Evolutionary conservation across 2,797 vertebrate genomes (phyloP), one percentile per base, ranked within the genome.

Genomic region (Sebastolobus alascanus): DNA sequence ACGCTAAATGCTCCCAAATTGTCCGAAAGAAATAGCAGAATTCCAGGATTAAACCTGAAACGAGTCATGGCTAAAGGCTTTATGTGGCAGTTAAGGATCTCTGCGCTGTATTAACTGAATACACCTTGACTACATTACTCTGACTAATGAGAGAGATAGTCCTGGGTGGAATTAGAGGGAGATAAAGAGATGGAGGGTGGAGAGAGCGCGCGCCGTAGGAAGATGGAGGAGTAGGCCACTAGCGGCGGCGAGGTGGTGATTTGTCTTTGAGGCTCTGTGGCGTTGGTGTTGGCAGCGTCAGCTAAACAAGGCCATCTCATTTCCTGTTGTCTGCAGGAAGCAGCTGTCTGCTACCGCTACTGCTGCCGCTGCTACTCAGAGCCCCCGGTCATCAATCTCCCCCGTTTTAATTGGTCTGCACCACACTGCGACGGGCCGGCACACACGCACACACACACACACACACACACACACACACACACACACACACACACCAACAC

Each of bases 281-380:
- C 87, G 91, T 89, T 88, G 87, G 73, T 68, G 90, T 86, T 87
- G 87, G 90, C 89, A 84, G 87, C 90, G 90, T 95, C 94, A 94
- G 92, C 94, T 94, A 95, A 95, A 95, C 93, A 92, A 93, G 93
- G 90, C 90, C 89, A 90, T 95, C 95, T 95, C 94, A 95, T 96
- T 96, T 96, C 94, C 95, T 96, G 94, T 95, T 95, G 93, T 93
- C 94, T 94, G 92, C 94, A 94, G 95, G 94, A 96, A 95, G 93
- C 93, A 90, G 87, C 91, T 93, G 94, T 91, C 92, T 93, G 89
- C 92, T 89, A 84, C 68, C 33, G 79, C 88, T 84, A 77, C 90
- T 66, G 78, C 90, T 67, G 69, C 91, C 73, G 76, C 86, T 90
- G 88, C 91, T 89, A 70, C 90, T 88, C 88, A 70, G 78, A 87